A percentile compares a stretch with the other conserved stretches of the same genome.
Evolutionary conservation across 92 coral and sea anemone genomes (phyloP).

Genomic region (Desmophyllum pertusum): DNA sequence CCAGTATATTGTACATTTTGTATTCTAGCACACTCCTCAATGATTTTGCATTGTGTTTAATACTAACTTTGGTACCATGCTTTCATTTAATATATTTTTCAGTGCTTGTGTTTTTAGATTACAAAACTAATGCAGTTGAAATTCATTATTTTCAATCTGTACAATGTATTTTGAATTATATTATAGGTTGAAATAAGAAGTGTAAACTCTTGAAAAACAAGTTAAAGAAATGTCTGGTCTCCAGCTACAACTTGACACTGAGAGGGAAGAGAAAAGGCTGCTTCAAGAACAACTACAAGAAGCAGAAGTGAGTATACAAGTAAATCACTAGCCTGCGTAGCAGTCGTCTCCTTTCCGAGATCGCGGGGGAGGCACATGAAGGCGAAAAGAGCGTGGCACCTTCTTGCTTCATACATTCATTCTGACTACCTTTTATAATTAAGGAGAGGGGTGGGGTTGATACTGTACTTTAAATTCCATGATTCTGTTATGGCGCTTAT

Average conservation of each 20-base stretch:
- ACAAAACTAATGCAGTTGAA: not conserved
- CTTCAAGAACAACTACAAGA: conserved; percentile 88
- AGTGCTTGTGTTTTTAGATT: no score
- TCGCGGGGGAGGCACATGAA: no score
- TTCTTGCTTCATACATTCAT: no score
- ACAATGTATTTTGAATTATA: not conserved
- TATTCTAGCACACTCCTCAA: no score
- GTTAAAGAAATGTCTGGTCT: conserved; percentile 75
- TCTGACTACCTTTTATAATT: no score
- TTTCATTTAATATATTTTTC: no score
- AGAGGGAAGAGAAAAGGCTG: conserved; percentile 85
- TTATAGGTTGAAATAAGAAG: conserved; percentile 69
- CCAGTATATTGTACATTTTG: no score
- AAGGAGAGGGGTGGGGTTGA: no score
- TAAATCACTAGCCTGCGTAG: not conserved
- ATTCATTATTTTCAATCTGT: not conserved
- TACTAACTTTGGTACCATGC: no score
- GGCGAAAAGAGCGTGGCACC: no score
- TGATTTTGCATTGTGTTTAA: no score
- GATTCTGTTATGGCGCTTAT: not conserved
- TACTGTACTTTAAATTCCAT: no score
- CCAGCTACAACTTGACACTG: conserved; percentile 92
- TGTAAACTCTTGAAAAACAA: conserved; percentile 65
- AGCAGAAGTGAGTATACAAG: conserved; percentile 61
- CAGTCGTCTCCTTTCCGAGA: not conserved